Base-by-base conservation (phyloP, 2,113 vertebrate species). In the Colius striatus region DNA sequence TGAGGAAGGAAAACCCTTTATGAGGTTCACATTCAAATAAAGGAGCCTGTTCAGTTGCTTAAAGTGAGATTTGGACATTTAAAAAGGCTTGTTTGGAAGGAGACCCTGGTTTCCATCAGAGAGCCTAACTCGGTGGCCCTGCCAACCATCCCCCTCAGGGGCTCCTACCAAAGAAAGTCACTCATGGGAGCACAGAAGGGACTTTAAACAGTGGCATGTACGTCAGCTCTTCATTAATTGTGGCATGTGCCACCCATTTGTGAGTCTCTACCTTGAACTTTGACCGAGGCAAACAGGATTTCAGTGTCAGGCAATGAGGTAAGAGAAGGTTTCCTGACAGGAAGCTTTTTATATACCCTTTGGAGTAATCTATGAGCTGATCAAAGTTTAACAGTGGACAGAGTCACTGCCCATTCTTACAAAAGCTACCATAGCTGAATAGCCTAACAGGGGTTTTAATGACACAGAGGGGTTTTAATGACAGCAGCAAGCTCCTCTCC, bases 221-320 rank as follows among this genome's bases (percentile, higher is more conserved):
- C 38, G 9, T 25, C 18, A 83, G 61, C 70, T 84, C 48, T 79
- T 57, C 61, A 23, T 92, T 83, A 94, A 68, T 94, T 71, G 72
- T 60, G 73, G 29, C 88, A 25, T 4, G 57, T 68, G 88, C 17
- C 66, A 85, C 54, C 55, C 17, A 1, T n/a, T 18, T 3, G 16
- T 11, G 18, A 96, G 71, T 27, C 78, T 88, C 81, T 91, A 16
- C 71, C 73, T 89, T 89, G 96, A 93, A 91, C 93, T 92, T 89
- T 90, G 91, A 80, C 82, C 87, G 72, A 74, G 57, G 74, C 77
- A 91, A 92, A 87, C 62, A 67, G 57, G 77, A 77, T 55, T 87
- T 66, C 12, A 19, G 93, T 10, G n/a, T 54, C 86, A 93, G 63
- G 57, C 76, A 84, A 65, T 0, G 20, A 91, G 51, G 82, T 2